Evolutionary conservation across 2,113 vertebrate species (phyloP), one percentile per base, ranked within the genome.

Genomic region (Ptychochromis oligacanthus): DNA sequence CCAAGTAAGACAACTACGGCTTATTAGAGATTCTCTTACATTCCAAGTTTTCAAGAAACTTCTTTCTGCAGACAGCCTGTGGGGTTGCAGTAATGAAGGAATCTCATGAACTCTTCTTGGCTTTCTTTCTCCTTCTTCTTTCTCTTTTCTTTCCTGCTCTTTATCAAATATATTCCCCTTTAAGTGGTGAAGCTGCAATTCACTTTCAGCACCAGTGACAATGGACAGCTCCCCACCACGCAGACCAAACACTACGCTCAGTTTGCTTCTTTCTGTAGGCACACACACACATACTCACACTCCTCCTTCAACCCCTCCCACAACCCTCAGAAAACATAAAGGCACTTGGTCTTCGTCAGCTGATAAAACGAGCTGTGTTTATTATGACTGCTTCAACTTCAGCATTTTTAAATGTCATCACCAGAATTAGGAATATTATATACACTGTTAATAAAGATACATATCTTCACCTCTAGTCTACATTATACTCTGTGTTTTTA

Each of bases 121-220:
- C 72, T 72, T 49, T 46, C 76, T 78, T 15, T 84, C 65, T 86
- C 40, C 49, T 80, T 28, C 54, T 81, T 31, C 67, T 57, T 55
- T 13, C 5, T 79, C 54, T 57, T 74, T 77, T 57, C n/a, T 77
- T 84, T 75, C 59, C 75, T 43, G 7, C 74, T 83, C 58, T 78
- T 79, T 82, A 78, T 89, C 70, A 64, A 80, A 85, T 84, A 79
- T 34, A 65, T 24, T 70, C 78, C 58, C 40, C 22, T 72, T 90
- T 83, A 80, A 91, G 70, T 79, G 78, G 76, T 80, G 75, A 82
- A 83, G 87, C 87, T 83, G 77, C 83, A 87, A 92, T 93, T 89
- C 83, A 93, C 88, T 92, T 94, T 93, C 92, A 95, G 95, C 88
- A 94, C 93, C 77, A 76, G 85, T 65, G 86, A 90, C 83, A 87